Conservation (phyloP, 2,888 invertebrate species). For the Brachylomia viminalis region DNA sequence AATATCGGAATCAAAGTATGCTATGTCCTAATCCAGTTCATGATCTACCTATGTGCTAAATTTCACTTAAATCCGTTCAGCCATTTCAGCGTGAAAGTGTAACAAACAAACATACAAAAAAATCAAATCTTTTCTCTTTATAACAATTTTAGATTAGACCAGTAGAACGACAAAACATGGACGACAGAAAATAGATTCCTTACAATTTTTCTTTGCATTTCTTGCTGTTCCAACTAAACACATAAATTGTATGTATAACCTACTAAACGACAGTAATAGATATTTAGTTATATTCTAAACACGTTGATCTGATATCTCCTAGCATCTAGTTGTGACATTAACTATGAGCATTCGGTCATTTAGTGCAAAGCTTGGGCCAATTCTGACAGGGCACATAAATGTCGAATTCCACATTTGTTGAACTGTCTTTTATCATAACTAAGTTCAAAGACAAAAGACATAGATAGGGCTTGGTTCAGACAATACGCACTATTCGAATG, state of each 20-base stretch:
- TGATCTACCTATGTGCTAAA: too few relatives aligned
- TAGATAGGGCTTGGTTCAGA: slow-evolving; percentile 1
- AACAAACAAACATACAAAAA: too few relatives aligned
- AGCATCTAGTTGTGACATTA: slow-evolving; percentile 12
- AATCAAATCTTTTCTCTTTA: too few relatives aligned
- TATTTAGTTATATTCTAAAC: slow-evolving; percentile 6
- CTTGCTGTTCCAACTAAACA: background rate
- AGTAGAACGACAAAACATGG: background rate
- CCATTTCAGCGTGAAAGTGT: too few relatives aligned
- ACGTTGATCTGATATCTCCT: background rate
- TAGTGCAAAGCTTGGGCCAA: slow-evolving; percentile 9
- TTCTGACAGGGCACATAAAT: slow-evolving; percentile 15
- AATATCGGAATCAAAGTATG: too few relatives aligned
- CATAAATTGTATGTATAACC: background rate
- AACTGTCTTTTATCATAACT: background rate
- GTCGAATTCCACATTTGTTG: background rate
- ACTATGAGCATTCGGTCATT: slow-evolving; percentile 7
- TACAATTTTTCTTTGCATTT: too few relatives aligned
- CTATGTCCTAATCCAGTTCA: too few relatives aligned
- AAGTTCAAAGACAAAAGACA: background rate
- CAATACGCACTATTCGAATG: background rate
- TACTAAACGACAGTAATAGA: background rate
- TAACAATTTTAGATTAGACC: too few relatives aligned
- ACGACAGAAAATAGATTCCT: background rate
- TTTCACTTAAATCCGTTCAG: too few relatives aligned